Evolutionary conservation across 2,113 vertebrate genomes (phyloP).

Genomic region (Petroica traversi): DNA sequence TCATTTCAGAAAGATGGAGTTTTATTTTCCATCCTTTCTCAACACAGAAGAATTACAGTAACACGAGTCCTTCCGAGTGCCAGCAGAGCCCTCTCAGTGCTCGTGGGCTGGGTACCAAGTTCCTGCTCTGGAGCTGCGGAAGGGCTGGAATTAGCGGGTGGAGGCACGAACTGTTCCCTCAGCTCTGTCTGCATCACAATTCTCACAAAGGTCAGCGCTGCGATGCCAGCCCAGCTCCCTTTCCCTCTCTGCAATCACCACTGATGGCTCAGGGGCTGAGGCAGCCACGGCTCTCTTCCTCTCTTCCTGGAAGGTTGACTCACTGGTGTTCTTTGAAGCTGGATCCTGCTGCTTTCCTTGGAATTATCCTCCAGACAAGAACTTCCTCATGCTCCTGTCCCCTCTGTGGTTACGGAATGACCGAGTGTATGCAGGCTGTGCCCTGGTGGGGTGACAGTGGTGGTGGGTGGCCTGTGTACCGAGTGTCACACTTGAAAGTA

Average conservation of each 20-base stretch:
- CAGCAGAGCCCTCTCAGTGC: neutral
- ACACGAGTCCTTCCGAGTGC: neutral
- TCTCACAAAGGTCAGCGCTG: neutral
- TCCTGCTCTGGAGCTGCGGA: neutral
- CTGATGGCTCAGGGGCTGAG: neutral
- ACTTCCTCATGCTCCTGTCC: neutral
- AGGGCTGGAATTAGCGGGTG: neutral
- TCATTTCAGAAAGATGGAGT: neutral
- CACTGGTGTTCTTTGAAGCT: neutral
- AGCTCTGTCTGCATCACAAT: neutral
- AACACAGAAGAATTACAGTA: neutral
- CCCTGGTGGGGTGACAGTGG: rapidly evolving
- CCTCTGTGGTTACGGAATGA: rapidly evolving
- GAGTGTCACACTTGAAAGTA: too few species aligned
- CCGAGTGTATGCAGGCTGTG: rapidly evolving
- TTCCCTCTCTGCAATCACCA: neutral
- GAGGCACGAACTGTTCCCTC: neutral
- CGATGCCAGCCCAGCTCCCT: neutral
- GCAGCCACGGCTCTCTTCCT: neutral
- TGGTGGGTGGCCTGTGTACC: rapidly evolving
- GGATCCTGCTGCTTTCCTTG: neutral
- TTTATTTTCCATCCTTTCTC: slow-evolving; percentile 32
- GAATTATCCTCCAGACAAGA: neutral
- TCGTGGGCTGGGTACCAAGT: neutral
- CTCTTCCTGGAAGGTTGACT: neutral